Percentiles rank a stretch among this genome's conserved stretches.
phyloP scores from a whole-genome alignment of 2,797 vertebrate genomes.

The Micromesistius poutassou region DNA sequence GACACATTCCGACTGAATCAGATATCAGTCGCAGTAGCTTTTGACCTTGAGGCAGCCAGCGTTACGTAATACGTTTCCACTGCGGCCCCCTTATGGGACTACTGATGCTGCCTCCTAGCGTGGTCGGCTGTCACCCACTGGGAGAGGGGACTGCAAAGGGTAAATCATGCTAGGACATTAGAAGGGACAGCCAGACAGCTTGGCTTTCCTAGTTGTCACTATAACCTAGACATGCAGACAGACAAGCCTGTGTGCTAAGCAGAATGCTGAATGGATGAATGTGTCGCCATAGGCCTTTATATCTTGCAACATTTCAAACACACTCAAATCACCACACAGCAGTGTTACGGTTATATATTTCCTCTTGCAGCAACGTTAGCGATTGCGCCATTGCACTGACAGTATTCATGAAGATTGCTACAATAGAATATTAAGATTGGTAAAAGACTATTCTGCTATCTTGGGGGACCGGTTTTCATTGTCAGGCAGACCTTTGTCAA shows the following conservation, averaged over 20 bases:
- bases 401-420: not conserved
- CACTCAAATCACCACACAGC: not conserved
- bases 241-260: not conserved
- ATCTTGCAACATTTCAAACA: not conserved
- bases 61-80: not conserved
- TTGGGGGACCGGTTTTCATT: not conserved
- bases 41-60: constrained; percentile 1
- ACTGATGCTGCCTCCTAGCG: not conserved
- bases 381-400: not conserved
- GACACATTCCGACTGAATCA: not conserved
- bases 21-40: not conserved
- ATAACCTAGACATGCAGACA: not conserved
- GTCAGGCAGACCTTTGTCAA: not conserved
- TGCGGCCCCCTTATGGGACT: not conserved
- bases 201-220: too few relatives aligned
- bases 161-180: not conserved
- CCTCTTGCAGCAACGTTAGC: not conserved
- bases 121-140: not conserved
- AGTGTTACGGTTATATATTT: not conserved
- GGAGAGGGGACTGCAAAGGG: not conserved
- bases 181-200: not conserved
- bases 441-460: not conserved
- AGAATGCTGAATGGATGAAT: not conserved
- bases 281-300: not conserved
- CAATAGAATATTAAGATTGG: not conserved